Base-by-base conservation (phyloP, 2,888 invertebrate genomes). In the Pyrgus malvae region DNA sequence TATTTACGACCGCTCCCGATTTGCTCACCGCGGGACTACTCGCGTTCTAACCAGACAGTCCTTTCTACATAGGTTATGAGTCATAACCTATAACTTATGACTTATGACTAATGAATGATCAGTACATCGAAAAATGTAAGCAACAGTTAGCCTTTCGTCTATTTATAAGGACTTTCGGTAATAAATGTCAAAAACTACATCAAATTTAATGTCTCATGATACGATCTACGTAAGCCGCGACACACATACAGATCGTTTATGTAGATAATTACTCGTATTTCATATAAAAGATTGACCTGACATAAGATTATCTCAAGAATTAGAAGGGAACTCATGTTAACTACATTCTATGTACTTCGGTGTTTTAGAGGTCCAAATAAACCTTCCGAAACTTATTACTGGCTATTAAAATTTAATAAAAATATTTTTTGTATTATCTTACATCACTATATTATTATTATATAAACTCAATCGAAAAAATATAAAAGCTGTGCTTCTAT, bases 201-300 rank as follows among this genome's bases (percentile, higher is more conserved):
- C 44, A 53, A 46, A 54, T 46, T 45, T 54, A 46, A 54, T 54
- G 40, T 54, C 46, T 46, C 21, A 21, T 17, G 54, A 54, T 54
- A 54, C 33, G 38, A 54, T 53, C 54, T 40, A 33, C 38, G 33
- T 46, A 40, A 40, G 40, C 40, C 14, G 29, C 40, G 38, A 46
- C 16, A 41, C 31, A 53, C 45, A 38, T 40, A 54, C 54, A 54
- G 54, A 54, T 54, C 33, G 41, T 41, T 48, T 14, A 11, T 40
- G 17, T 40, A 27, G 54, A 54, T 54, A 54, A 54, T 54, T 48
- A 48, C 48, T 41, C 41, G 54, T 54, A 54, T 54, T 54, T 54
- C 54, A 54, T 54, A 54, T 12, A 50, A 54, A 40, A 41, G 31
- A 54, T 45, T 11, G 12, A 9, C 29, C 17, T 41, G 46, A 46